These are phyloP conservation scores for Tetanocera ferruginea DNA, from an alignment of 2,888 invertebrate genomes.

Conservation along the genomic window DNA sequence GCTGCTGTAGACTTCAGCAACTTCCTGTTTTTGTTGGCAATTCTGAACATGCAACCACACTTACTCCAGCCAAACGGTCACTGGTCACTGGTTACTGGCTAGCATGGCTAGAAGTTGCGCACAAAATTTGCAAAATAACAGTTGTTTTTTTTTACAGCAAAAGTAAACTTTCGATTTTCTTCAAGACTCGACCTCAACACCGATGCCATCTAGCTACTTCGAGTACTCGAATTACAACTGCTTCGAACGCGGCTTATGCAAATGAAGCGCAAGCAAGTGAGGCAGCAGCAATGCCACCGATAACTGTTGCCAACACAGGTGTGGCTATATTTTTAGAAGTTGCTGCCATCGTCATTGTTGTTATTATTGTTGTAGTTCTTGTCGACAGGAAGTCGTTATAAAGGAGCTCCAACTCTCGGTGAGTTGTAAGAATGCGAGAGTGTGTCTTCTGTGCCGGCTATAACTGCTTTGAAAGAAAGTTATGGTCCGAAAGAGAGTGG, in stretches of 20 bases:
- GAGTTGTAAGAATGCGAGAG: neutral
- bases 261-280: conserved; percentile 9
- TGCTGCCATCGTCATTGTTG: neutral
- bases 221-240: neutral
- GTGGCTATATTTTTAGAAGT: neutral
- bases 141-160: neutral
- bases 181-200: neutral
- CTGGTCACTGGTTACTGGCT: no score
- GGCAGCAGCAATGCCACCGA: neutral
- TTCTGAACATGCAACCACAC: neutral
- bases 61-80: neutral
- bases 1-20: neutral
- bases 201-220: neutral
- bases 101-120: no score
- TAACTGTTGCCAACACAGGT: conserved; percentile 8
- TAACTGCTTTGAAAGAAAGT: conserved; percentile 1
- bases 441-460: neutral
- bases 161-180: conserved; percentile 15
- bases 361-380: conserved; percentile 5
- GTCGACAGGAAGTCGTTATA: conserved; percentile 31
- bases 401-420: neutral
- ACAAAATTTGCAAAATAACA: neutral
- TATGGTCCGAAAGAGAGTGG: conserved; percentile 15
- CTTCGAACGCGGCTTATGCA: conserved; percentile 12
- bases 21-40: neutral